Conservation (phyloP, 2,888 invertebrate species). For the Diloba caeruleocephala region DNA sequence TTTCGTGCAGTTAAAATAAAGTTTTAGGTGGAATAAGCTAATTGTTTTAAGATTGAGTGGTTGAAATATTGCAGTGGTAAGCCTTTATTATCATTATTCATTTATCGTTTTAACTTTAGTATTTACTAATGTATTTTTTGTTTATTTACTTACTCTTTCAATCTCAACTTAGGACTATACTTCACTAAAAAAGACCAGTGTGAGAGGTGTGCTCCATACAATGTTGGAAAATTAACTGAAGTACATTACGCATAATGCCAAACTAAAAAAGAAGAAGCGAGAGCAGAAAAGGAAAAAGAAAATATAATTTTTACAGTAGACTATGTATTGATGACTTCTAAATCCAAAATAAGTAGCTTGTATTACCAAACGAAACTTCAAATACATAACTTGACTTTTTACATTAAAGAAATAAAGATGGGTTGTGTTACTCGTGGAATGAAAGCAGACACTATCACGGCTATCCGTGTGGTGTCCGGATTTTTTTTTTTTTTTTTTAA, state of each 20-base stretch:
- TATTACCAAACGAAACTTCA: not conserved
- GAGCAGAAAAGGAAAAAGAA: not conserved
- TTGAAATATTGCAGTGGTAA: not conserved
- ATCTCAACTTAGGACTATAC: not conserved
- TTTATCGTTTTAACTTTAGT: too few relatives aligned
- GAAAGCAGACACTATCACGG: too few relatives aligned
- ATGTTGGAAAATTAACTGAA: not conserved
- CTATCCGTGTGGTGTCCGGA: too few relatives aligned
- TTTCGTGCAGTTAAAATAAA: too few relatives aligned
- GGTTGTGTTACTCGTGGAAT: not conserved
- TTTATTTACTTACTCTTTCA: too few relatives aligned
- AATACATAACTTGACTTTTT: not conserved
- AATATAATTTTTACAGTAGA: too few relatives aligned
- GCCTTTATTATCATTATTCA: not conserved
- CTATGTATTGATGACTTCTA: not conserved
- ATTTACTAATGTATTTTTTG: too few relatives aligned
- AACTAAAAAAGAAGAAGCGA: slow-evolving; percentile 7
- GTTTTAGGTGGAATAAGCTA: too few relatives aligned
- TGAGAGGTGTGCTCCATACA: slow-evolving; percentile 9
- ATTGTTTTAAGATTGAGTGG: not conserved
- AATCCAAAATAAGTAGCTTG: too few relatives aligned
- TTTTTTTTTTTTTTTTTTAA: too few relatives aligned
- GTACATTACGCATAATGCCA: not conserved
- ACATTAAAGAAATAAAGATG: not conserved
- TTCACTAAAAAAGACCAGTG: slow-evolving; percentile 9